Percentiles rank a stretch among this genome's conserved stretches.
Conservation (phyloP, 23 tunicate genomes). For the Styela clava region DNA sequence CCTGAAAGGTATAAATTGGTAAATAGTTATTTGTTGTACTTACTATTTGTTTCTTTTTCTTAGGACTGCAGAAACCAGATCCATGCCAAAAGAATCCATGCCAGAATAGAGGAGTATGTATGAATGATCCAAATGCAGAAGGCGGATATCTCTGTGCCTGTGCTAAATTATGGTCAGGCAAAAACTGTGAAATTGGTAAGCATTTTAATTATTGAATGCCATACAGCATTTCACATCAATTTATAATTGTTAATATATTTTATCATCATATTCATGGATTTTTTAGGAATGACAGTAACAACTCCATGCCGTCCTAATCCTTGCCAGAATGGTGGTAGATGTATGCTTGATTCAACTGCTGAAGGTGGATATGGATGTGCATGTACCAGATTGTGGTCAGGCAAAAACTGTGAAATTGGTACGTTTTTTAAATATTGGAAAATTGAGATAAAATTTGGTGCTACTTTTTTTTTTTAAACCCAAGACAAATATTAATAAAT, state of each 20-base stretch:
- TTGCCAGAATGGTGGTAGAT: neutral
- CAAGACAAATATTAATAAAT: too few species aligned
- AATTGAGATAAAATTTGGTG: too few species aligned
- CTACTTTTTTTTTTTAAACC: too few species aligned
- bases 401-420: neutral
- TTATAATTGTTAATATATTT: too few species aligned
- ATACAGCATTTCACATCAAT: too few species aligned
- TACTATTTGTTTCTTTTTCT: too few species aligned
- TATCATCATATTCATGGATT: too few species aligned
- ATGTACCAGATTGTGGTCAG: neutral
- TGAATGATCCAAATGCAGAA: neutral
- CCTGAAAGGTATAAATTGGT: too few species aligned
- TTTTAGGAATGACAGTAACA: too few species aligned
- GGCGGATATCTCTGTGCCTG: neutral
- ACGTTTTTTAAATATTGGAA: neutral
- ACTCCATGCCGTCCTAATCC: neutral
- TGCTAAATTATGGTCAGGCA: neutral
- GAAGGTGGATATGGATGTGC: neutral
- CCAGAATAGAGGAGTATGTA: neutral
- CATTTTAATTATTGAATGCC: too few species aligned
- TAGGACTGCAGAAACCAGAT: too few species aligned
- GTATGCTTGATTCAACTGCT: neutral
- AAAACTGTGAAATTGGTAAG: neutral
- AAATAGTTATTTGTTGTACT: too few species aligned
- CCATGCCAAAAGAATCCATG: neutral